Evolutionary conservation across 2,888 invertebrate genomes (phyloP).

Genomic region (Sinotaia quadrata): DNA sequence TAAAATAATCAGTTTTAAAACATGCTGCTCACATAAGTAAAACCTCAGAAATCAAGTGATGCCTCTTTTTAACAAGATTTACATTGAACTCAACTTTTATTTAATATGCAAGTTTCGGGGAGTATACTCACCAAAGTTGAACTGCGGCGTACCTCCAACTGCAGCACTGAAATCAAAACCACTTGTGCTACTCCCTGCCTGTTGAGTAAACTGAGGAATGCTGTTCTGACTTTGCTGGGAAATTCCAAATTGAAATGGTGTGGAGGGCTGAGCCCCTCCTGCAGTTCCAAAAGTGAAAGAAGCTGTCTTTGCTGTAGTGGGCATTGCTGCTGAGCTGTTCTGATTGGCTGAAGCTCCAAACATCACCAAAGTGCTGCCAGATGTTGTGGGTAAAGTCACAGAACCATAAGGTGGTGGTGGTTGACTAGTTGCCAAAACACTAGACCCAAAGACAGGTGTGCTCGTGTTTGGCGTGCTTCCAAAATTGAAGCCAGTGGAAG

Average conservation of each 20-base stretch:
- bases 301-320: not conserved
- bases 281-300: constrained; percentile 16
- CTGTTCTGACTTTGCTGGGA: not conserved
- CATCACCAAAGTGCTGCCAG: not conserved
- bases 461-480: not conserved
- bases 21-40: too few relatives aligned
- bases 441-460: constrained; percentile 7
- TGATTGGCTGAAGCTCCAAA: constrained; percentile 8
- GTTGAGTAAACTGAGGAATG: not conserved
- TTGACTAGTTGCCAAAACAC: not conserved
- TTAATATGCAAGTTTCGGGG: not conserved
- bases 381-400: not conserved
- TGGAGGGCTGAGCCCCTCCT: not conserved
- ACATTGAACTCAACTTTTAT: too few relatives aligned
- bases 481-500: constrained; percentile 15
- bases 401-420: not conserved
- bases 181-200: not conserved
- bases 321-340: not conserved
- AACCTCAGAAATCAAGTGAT: too few relatives aligned
- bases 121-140: constrained; percentile 20
- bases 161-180: constrained; percentile 15
- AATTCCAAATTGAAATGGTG: constrained; percentile 14
- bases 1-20: too few relatives aligned
- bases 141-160: not conserved
- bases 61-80: too few relatives aligned